Conservation (phyloP, 2,888 invertebrate species). For the Leptarthrus brevirostris region DNA sequence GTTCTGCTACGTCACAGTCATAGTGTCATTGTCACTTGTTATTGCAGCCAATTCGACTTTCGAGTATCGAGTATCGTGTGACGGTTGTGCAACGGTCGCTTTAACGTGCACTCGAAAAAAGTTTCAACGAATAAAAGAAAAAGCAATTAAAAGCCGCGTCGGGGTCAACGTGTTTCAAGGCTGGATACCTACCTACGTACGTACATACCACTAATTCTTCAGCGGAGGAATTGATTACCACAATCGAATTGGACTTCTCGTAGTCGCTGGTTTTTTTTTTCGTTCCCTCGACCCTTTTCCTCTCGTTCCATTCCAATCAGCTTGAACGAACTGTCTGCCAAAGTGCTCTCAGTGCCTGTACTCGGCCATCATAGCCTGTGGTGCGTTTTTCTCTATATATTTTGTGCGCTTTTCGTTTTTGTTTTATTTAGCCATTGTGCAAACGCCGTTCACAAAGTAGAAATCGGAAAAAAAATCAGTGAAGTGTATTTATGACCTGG, state of each 20-base stretch:
- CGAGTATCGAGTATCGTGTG: neutral
- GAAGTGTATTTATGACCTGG: conserved; percentile 46
- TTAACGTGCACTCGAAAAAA: neutral
- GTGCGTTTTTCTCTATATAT: conserved; percentile 23
- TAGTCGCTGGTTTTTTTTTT: neutral
- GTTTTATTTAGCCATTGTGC: conserved; percentile 32
- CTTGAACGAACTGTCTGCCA: neutral
- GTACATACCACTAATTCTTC: neutral
- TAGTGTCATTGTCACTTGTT: neutral
- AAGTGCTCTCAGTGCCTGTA: neutral
- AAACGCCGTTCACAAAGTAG: conserved; percentile 19
- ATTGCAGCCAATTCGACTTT: neutral
- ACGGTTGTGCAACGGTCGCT: neutral
- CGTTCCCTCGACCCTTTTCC: neutral
- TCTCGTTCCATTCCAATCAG: neutral
- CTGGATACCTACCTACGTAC: conserved; percentile 33
- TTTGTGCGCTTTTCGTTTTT: neutral
- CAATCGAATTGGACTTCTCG: conserved; percentile 41
- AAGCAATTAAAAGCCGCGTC: conserved; percentile 23
- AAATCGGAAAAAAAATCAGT: conserved; percentile 20
- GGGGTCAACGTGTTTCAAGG: conserved; percentile 44
- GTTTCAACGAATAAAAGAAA: neutral
- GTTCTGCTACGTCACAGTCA: neutral
- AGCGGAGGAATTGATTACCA: conserved; percentile 36
- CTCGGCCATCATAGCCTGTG: neutral